Evolutionary conservation across 1,140 invertebrate genomes (phyloP).

Genomic region (Augochlora pura): DNA sequence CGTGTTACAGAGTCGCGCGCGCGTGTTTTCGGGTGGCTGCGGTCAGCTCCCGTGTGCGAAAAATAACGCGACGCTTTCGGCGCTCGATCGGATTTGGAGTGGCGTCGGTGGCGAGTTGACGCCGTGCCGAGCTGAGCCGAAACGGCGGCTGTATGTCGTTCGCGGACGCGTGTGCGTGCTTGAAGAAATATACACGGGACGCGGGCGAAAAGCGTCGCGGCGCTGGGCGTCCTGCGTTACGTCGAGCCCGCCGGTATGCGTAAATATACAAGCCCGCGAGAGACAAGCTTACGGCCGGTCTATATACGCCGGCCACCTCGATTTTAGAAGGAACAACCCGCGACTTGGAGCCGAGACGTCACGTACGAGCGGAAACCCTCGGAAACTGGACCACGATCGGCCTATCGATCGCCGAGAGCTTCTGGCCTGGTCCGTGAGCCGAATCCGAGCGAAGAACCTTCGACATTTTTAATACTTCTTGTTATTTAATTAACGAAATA

Average conservation of each 20-base stretch:
- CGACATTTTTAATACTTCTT: no score
- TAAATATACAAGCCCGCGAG: slow-evolving; percentile 76
- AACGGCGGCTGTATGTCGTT: slow-evolving; percentile 23
- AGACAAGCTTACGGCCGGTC: slow-evolving; percentile 52
- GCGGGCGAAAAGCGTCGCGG: slow-evolving; percentile 74
- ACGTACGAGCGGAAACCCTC: slow-evolving; percentile 36
- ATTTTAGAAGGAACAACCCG: slow-evolving; percentile 64
- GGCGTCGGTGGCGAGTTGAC: slow-evolving; percentile 43
- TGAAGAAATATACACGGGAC: slow-evolving; percentile 78
- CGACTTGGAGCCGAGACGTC: slow-evolving; percentile 53
- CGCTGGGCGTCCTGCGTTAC: slow-evolving; percentile 76
- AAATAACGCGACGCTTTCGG: slow-evolving; percentile 60
- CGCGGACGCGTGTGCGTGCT: slow-evolving; percentile 57
- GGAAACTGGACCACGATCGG: slow-evolving; percentile 22
- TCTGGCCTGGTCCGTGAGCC: no score
- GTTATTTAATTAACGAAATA: no score
- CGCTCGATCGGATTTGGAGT: slow-evolving; percentile 53
- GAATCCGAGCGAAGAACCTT: no score
- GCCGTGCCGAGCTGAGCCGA: not conserved
- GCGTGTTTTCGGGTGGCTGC: slow-evolving; percentile 18
- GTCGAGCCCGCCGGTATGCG: slow-evolving; percentile 73
- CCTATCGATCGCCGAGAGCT: no score
- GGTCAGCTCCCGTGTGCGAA: slow-evolving; percentile 31
- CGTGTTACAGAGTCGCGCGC: slow-evolving; percentile 22
- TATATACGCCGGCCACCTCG: slow-evolving; percentile 58